Evolutionary conservation across 2,797 vertebrate genomes (phyloP).

Genomic region (Pelobates cultripes): DNA sequence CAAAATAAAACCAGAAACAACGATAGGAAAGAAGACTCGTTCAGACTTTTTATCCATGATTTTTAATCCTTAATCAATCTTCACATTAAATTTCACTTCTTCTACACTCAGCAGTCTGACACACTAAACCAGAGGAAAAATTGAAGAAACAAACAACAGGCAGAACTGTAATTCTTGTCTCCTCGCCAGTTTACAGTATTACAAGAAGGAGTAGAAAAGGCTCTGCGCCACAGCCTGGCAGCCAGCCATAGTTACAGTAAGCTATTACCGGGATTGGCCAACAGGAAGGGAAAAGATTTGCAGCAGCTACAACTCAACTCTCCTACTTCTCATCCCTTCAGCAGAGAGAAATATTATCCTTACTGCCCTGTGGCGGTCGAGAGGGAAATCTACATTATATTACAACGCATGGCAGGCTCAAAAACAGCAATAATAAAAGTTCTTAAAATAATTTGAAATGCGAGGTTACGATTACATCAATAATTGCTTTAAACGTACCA

Average conservation of each 20-base stretch:
- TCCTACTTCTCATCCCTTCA: conserved; percentile 32
- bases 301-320: conserved; percentile 64
- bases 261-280: conserved; percentile 73
- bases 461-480: no score
- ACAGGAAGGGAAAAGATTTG: conserved; percentile 76
- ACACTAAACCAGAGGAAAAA: conserved; percentile 48
- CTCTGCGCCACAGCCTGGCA: conserved; percentile 79
- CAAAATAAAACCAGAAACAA: no score
- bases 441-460: conserved; percentile 2
- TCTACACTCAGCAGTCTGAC: conserved; percentile 45
- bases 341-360: conserved; percentile 34
- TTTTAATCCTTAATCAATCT: conserved; percentile 45
- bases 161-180: conserved; percentile 78
- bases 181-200: conserved; percentile 85
- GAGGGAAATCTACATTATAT: not conserved
- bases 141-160: conserved; percentile 76
- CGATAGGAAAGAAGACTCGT: no score
- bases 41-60: no score
- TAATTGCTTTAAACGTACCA: no score
- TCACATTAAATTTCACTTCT: conserved; percentile 38
- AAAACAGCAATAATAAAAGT: no score
- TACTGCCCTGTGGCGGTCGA: conserved; percentile 28
- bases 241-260: conserved; percentile 81
- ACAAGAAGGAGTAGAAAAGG: conserved; percentile 69
- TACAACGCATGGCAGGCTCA: no score